Evolutionary conservation across 2,113 vertebrate species (phyloP).

Genomic region (Silurus glanis): DNA sequence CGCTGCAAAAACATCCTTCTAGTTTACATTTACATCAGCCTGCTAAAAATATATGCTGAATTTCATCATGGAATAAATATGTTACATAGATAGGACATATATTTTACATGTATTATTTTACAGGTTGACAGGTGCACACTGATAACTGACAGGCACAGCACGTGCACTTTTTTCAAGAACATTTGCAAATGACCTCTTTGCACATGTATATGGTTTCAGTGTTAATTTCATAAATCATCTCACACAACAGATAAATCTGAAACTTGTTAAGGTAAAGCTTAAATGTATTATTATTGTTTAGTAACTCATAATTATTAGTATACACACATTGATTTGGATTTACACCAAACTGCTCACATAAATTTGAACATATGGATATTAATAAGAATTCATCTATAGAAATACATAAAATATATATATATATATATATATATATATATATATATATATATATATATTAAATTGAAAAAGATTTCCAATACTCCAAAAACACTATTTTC

Average conservation of each 20-base stretch:
- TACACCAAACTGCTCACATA: neutral
- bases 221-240: slow-evolving; percentile 38
- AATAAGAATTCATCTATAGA: neutral
- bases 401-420: too few species aligned
- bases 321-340: neutral
- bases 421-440: too few species aligned
- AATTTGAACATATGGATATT: neutral
- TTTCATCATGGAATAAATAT: neutral
- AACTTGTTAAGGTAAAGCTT: neutral
- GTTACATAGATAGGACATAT: neutral
- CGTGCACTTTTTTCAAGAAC: slow-evolving; percentile 9
- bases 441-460: too few species aligned
- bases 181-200: neutral
- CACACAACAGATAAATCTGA: neutral
- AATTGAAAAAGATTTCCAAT: neutral
- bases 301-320: neutral
- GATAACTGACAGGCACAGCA: slow-evolving; percentile 30
- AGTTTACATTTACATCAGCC: neutral
- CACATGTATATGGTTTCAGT: slow-evolving; percentile 39
- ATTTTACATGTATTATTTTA: slow-evolving; percentile 11
- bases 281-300: neutral
- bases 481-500: neutral
- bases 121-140: neutral
- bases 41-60: neutral
- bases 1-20: neutral